Evolutionary conservation across 2,888 invertebrate species (phyloP), one percentile per base, ranked within the genome.

Genomic region (Isotomurus palustris): DNA sequence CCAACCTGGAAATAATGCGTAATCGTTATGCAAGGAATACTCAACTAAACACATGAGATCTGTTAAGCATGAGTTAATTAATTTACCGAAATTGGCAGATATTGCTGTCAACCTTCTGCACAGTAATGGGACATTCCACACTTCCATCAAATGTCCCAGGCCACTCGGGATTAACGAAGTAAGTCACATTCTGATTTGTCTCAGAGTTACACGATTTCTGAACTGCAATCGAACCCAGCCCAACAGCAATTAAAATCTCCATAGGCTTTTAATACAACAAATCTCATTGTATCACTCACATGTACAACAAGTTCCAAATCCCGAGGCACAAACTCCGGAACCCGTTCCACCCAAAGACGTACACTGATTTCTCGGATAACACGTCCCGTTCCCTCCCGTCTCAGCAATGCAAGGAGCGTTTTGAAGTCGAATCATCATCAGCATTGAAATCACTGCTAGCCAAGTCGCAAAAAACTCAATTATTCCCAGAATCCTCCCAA

Each of bases 311-410:
- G 84, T 81, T 1, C 87, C 87, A 70, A 83, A 88, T 8, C 86
- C 86, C 54, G 82, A 84, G 1, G 90, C 91, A 73, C 91, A 91
- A 55, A 84, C 80, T 2, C 90, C 90, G 63, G 84, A 86, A 2
- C 85, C 81, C 0, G 84, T 81, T 2, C 91, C 91, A 1, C 86
- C 86, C 38, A 84, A 78, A 28, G 82, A 77, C 0, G 80, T 73
- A 72, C 91, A 92, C 74, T 91, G 88, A 73, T 73, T 73, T 63
- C 83, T 78, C 1, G 87, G 82, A 72, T 89, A 79, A 72, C 91
- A 91, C 10, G 86, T 88, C 14, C 91, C 91, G 70, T 85, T 85
- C 73, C 90, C 88, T 0, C 89, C 89, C 0, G 84, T 84, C 1
- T 84, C 80, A 2, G 86, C 85, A 2, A 81, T 78, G 73, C 91